Base-by-base conservation (phyloP, 1,140 invertebrate species). In the Oncopodura yosiiana region DNA sequence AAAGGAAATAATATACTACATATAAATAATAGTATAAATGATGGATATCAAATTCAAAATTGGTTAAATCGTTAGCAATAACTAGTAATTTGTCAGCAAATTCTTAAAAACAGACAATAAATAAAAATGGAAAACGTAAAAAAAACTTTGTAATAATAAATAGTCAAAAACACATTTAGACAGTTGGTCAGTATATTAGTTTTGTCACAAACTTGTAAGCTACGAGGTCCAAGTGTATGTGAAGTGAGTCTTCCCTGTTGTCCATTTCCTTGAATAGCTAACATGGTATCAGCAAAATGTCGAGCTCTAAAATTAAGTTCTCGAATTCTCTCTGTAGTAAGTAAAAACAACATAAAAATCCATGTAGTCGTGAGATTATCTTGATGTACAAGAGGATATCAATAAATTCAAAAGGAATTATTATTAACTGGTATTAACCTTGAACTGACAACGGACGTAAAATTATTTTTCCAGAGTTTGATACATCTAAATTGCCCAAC, bases 241-340 rank as follows among this genome's bases (percentile, higher is more conserved):
- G 62, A 64, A 49, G 48, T 55, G 54, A 68, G 66, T 52, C 64
- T 57, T 16, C 62, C 66, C 29, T 60, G 52, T 36, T 49, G 59
- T 18, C 60, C 61, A 39, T 65, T 61, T 26, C 68, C 67, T 58
- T 74, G 72, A 39, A 75, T 71, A 18, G 73, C 73, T 9, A 75
- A 60, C 65, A 75, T 71, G 6, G 73, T 74, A 56, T 75, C 74
- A 9, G 74, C 70, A 63, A 77, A 75, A 64, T 75, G 74, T 24
- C 73, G 61, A 19, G 75, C 75, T 53, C 71, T 66, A 21, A 76
- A 62, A 58, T 77, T 77, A 4, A 77, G 59, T 58, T 77, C 74
- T 24, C 71, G 63, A 37, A 77, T 75, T 46, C 75, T 58, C 55
- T 77, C 74, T 34, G n/a, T n/a, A 37, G 46, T 37, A 49, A 36